Conservation (phyloP, 2,113 vertebrate genomes). For the Corythaixoides concolor region DNA sequence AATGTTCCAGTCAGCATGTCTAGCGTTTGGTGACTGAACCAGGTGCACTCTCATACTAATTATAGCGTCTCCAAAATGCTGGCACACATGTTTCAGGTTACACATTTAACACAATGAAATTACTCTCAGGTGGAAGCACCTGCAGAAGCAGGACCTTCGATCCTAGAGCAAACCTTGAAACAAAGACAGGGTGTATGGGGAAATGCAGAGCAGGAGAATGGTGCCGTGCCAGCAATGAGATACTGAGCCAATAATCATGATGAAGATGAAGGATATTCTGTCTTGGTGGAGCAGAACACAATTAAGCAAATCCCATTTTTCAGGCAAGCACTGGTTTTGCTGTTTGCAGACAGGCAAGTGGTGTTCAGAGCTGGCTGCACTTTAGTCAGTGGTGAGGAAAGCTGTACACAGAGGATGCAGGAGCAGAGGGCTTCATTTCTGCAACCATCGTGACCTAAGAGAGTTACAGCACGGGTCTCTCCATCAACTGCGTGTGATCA, state of each 20-base stretch:
- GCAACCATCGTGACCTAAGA: rapidly evolving
- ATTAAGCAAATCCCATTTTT: background rate
- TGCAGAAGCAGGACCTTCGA: background rate
- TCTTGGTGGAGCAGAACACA: background rate
- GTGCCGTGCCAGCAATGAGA: background rate
- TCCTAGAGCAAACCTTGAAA: background rate
- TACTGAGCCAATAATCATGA: background rate
- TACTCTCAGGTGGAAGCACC: background rate
- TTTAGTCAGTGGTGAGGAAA: background rate
- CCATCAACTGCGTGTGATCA: too few species aligned
- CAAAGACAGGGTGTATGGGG: background rate
- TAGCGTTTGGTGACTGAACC: background rate
- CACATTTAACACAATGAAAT: background rate
- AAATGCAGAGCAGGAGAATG: background rate
- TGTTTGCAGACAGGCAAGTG: background rate
- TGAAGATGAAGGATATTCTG: background rate
- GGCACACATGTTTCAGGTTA: background rate
- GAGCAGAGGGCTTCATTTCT: background rate
- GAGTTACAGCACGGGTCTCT: background rate
- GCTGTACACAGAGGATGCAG: rapidly evolving
- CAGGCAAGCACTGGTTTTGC: background rate
- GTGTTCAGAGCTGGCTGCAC: rapidly evolving
- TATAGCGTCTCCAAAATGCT: background rate
- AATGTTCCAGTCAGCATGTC: background rate
- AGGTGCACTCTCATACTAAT: background rate